Evolutionary conservation across 2,113 vertebrate species (phyloP).

Genomic region (Corydoras maculifer): DNA sequence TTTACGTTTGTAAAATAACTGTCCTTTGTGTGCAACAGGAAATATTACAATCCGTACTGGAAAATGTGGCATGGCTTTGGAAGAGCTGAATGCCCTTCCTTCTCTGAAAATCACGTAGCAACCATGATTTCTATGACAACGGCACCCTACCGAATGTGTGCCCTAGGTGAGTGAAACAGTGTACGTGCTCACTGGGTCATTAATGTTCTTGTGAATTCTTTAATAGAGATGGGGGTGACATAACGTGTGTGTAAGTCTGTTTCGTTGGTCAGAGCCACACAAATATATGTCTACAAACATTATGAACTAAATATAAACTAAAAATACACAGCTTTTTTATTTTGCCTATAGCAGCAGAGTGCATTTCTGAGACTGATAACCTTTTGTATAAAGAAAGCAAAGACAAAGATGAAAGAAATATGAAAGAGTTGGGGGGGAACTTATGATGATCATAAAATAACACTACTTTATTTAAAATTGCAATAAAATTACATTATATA

Average conservation of each 20-base stretch:
- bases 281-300: slow-evolving; percentile 15
- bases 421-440: too few relatives aligned
- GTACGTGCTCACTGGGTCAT: neutral
- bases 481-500: too few relatives aligned
- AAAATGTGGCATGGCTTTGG: slow-evolving; percentile 52
- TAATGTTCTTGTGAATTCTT: neutral
- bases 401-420: too few relatives aligned
- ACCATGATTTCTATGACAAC: slow-evolving; percentile 66
- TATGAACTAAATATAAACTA: too few relatives aligned
- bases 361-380: too few relatives aligned
- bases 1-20: neutral
- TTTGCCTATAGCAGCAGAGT: too few relatives aligned
- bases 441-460: too few relatives aligned
- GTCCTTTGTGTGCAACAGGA: neutral
- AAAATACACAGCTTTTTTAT: too few relatives aligned
- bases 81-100: slow-evolving; percentile 50
- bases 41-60: slow-evolving; percentile 50
- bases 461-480: too few relatives aligned
- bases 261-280: slow-evolving; percentile 42
- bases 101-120: slow-evolving; percentile 58
- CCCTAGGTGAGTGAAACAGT: slow-evolving; percentile 40
- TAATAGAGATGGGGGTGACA: neutral
- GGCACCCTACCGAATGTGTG: slow-evolving; percentile 32
- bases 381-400: too few relatives aligned
- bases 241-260: slow-evolving; percentile 49